Base-by-base conservation (phyloP, 2,113 vertebrate species). In the Calypte anna region DNA sequence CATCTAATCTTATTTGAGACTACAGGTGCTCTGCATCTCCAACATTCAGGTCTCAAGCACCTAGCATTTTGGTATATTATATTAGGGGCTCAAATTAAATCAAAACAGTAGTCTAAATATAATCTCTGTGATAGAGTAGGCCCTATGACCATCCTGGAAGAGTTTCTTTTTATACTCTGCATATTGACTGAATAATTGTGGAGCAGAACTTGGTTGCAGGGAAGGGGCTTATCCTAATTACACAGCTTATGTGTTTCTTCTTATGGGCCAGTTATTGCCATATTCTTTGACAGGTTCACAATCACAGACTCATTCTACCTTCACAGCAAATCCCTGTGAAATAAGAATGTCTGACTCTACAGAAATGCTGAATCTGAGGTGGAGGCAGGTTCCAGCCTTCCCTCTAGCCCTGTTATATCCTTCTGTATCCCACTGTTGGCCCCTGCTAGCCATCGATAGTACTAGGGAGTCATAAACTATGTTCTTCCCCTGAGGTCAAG, bases 101-200 rank as follows among this genome's bases (percentile, higher is more conserved):
- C 21, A 80, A 75, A 89, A 20, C 7, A 2, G 17, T 51, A 85
- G 33, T 0, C 0, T 38, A 91, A 93, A 70, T 78, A 57, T n/a
- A 89, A 89, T 46, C 11, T 80, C 57, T 90, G 55, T 64, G 14
- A 72, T 36, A 78, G n/a, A 23, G 59, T 81, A 24, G 59, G 31
- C 30, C 46, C 48, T 25, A 10, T 38, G 88, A 70, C 23, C 48
- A 59, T 21, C 16, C 30, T 44, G 31, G n/a, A 70, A 87, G 90
- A 63, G 2, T 59, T 77, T 88, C 19, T 63, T 91, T 83, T 86
- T 90, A 80, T 63, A 91, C 80, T 58, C 59, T 90, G 43, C 28
- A 86, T 76, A 81, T 61, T 74, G 48, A 72, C 43, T 90, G 88
- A 83, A 46, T 80, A 95, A 86, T 66, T 92, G 72, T 82, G 51